Base-by-base conservation (phyloP, 2,113 vertebrate species). In the Rhinogobius similis region DNA sequence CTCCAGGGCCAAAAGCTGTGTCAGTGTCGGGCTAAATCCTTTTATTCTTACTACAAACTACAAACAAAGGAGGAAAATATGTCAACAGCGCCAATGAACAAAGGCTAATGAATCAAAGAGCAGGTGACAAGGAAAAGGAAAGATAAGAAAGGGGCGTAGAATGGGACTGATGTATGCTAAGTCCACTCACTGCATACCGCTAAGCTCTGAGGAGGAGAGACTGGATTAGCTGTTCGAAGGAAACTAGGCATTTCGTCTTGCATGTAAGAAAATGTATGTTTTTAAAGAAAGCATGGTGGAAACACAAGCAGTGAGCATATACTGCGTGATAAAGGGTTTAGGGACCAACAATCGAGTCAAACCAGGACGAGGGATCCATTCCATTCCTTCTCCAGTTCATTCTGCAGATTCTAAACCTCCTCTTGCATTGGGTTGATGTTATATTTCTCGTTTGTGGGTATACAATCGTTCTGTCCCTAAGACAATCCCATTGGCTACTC, bases 81-180 rank as follows among this genome's bases (percentile, higher is more conserved):
- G 82, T 87, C 77, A 78, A 78, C 82, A 82, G 71, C 67, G 73
- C 0, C 21, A 11, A 10, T 38, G 81, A 84, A 86, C 76, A 86
- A 87, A 79, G 84, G 81, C 20, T 62, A 73, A 62, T 14, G 55
- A 84, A 79, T 77, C 81, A 83, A 77, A 89, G 77, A 79, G 78
- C 44, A 32, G 82, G 76, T 73, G 79, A 78, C 66, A 61, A 83
- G 80, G 21, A 82, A 75, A 77, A 61, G 38, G 55, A 23, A 39
- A 78, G 83, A 86, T 87, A 87, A 83, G 72, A 68, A 87, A 83
- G 72, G 67, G 58, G 72, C 39, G 39, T 50, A 82, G 85, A 82
- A 87, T 83, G 63, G 81, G 76, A 68, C 32, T 86, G 84, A 89
- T 83, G 70, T 85, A 86, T 85, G 86, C 82, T 88, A 85, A 90